Percentiles rank a stretch among this genome's conserved stretches.
These are phyloP conservation scores for Auanema sp. DNA, from an alignment of 2,888 invertebrate species.

Conservation along the genomic window DNA sequence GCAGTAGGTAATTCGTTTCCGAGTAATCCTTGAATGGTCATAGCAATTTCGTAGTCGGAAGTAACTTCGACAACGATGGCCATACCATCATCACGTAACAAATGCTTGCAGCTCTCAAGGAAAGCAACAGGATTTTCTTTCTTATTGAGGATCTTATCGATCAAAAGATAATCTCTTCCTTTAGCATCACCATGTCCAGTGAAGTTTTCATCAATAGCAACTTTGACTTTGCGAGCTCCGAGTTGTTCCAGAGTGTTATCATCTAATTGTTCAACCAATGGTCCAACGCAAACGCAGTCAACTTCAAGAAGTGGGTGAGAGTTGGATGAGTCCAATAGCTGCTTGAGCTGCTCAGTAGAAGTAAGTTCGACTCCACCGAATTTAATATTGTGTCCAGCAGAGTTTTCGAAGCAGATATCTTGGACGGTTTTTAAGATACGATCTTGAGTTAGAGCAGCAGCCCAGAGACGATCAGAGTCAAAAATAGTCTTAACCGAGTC, in stretches of 20 bases:
- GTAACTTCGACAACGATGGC: constrained; percentile 66
- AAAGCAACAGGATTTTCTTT: constrained; percentile 57
- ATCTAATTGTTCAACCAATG: constrained; percentile 56
- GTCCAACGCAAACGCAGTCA: constrained; percentile 27
- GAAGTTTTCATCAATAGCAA: constrained; percentile 45
- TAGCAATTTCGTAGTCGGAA: constrained; percentile 59
- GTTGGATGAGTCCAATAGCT: constrained; percentile 47
- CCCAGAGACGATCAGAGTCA: constrained; percentile 60
- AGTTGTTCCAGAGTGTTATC: constrained; percentile 59
- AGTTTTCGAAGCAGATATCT: constrained; percentile 64
- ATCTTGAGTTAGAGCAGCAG: constrained; percentile 50
- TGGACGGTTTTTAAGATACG: constrained; percentile 56
- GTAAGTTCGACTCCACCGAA: constrained; percentile 58
- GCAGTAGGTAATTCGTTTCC: constrained; percentile 41
- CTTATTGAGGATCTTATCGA: constrained; percentile 58
- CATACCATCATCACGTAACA: constrained; percentile 66
- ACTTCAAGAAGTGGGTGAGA: constrained; percentile 62
- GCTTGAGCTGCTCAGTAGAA: constrained; percentile 54
- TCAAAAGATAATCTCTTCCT: constrained; percentile 57
- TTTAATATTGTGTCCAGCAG: constrained; percentile 57
- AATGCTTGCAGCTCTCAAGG: constrained; percentile 46
- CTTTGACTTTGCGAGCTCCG: constrained; percentile 51
- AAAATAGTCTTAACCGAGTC: constrained; percentile 49
- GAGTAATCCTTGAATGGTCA: constrained; percentile 47
- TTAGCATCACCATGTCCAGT: constrained; percentile 49